phyloP scores from a whole-genome alignment of 2,113 vertebrate genomes.

The Alces alces region DNA sequence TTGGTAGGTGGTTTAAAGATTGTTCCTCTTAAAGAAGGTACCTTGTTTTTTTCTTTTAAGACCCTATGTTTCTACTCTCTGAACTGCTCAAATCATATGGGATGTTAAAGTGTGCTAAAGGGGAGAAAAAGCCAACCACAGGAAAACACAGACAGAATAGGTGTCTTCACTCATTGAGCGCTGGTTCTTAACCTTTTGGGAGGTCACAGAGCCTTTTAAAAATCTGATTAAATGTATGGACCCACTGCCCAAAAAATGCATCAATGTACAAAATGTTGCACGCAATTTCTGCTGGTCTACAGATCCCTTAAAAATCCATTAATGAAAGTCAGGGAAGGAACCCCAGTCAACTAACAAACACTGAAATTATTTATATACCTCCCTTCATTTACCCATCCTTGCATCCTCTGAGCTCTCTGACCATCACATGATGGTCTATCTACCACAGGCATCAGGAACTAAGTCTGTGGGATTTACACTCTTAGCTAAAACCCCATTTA shows the following conservation, averaged over 20 bases:
- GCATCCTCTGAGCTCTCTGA: constrained; percentile 6
- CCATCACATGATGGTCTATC: neutral
- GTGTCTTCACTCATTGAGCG: neutral
- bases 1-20: constrained; percentile 69
- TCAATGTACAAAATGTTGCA: neutral
- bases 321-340: neutral
- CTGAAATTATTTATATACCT: neutral
- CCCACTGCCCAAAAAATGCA: neutral
- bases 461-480: constrained; percentile 20
- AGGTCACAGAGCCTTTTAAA: neutral
- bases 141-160: neutral
- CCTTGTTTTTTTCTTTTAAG: constrained; percentile 68
- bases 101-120: constrained; percentile 61
- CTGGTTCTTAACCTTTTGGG: neutral
- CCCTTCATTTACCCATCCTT: neutral
- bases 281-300: neutral
- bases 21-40: constrained; percentile 66
- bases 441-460: neutral
- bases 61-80: constrained; percentile 52
- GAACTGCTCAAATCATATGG: constrained; percentile 30
- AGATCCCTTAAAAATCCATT: neutral
- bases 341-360: neutral
- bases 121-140: neutral
- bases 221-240: neutral
- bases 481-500: constrained; percentile 14